Conservation (phyloP, 2,797 vertebrate genomes). For the Chloroceryle amazona region DNA sequence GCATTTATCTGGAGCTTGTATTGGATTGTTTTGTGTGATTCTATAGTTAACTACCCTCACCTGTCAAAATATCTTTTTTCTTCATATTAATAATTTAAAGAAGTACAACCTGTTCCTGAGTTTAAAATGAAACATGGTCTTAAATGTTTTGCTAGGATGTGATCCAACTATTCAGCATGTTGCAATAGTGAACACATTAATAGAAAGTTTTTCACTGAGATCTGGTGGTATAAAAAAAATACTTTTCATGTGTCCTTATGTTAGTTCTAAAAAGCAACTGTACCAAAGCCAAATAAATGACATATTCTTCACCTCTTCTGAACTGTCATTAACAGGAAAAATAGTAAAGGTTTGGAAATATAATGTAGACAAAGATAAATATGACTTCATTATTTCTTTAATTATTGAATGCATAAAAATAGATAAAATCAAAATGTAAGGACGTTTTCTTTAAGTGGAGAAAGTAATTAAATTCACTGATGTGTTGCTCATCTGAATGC, state of each 20-base stretch:
- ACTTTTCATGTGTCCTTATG: not conserved
- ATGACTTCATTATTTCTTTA: not conserved
- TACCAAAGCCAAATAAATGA: not conserved
- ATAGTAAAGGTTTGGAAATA: not conserved
- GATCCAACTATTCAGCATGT: not conserved
- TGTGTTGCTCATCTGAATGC: not conserved
- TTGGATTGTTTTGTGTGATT: not conserved
- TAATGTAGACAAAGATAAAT: not conserved
- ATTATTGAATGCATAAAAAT: not conserved
- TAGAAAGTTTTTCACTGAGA: not conserved
- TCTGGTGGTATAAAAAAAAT: not conserved
- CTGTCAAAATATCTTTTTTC: not conserved
- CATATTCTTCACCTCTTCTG: not conserved
- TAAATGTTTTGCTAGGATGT: not conserved
- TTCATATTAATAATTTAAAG: not conserved
- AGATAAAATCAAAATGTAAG: not conserved
- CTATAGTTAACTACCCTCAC: not conserved
- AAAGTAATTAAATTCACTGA: slow-evolving; percentile 12
- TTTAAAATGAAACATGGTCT: not conserved
- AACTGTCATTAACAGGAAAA: not conserved
- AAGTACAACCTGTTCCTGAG: not conserved
- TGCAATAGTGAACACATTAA: not conserved
- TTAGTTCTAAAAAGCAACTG: not conserved
- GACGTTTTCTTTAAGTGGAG: not conserved
- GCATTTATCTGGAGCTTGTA: not conserved